phyloP scores from a whole-genome alignment of 2,797 vertebrate genomes.

The Columba guinea region DNA sequence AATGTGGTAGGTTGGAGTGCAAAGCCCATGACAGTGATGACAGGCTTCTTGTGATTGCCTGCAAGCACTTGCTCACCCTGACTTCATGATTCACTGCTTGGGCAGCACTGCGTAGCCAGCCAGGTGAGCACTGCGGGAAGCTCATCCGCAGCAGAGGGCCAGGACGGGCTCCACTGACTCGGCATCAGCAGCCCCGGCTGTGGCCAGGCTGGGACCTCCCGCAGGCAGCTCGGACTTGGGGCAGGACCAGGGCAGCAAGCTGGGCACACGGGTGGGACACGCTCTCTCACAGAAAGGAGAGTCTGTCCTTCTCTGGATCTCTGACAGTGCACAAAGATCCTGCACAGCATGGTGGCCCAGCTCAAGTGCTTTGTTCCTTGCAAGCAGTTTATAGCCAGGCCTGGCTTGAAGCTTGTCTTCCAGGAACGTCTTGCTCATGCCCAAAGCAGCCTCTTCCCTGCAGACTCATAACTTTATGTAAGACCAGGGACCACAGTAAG shows the following conservation, averaged over 20 bases:
- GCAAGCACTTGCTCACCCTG: neutral
- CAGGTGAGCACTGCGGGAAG: fast-evolving
- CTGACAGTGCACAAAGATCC: neutral
- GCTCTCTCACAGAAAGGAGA: neutral
- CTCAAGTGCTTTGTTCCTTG: neutral
- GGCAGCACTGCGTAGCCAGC: fast-evolving
- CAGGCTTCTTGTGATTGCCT: neutral
- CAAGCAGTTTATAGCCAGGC: neutral
- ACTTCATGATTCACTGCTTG: neutral
- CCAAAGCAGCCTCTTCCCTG: neutral
- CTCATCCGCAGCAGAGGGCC: neutral
- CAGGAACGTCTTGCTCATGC: neutral
- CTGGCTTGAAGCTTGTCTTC: neutral
- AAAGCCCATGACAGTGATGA: neutral
- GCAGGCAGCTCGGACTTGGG: neutral
- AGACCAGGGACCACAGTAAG: neutral
- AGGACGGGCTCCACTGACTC: neutral
- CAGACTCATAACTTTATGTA: neutral
- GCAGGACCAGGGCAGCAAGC: neutral
- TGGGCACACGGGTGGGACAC: fast-evolving
- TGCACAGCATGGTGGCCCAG: neutral
- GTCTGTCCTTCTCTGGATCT: neutral
- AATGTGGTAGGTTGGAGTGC: neutral
- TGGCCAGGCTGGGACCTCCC: neutral
- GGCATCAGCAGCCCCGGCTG: fast-evolving